phyloP scores from a whole-genome alignment of 2,888 invertebrate species.

The Eledona agricola region DNA sequence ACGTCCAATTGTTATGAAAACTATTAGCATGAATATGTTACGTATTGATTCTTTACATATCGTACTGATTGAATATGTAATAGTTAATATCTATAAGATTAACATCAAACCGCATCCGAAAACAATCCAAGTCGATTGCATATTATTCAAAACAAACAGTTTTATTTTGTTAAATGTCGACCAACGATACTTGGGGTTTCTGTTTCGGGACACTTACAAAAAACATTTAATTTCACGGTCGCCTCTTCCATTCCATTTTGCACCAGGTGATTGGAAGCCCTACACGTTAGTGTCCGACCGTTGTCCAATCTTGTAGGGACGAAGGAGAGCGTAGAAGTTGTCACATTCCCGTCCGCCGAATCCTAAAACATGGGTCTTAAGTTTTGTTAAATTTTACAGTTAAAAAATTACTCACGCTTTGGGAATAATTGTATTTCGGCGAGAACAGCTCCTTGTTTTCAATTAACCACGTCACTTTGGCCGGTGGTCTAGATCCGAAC shows the following conservation, averaged over 20 bases:
- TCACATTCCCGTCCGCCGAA: conserved; percentile 82
- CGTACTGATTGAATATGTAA: too few relatives aligned
- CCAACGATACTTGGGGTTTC: too few relatives aligned
- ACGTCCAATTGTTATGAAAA: too few relatives aligned
- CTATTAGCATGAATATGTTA: too few relatives aligned
- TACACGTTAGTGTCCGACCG: conserved; percentile 79
- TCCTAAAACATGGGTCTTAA: conserved; percentile 66
- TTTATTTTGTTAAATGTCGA: too few relatives aligned
- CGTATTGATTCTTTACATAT: too few relatives aligned
- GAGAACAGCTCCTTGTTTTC: conserved; percentile 71
- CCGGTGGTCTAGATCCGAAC: conserved; percentile 85
- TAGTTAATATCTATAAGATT: too few relatives aligned
- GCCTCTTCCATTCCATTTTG: conserved; percentile 79
- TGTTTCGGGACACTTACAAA: too few relatives aligned
- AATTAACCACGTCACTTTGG: conserved; percentile 87
- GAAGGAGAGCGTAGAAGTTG: conserved; percentile 78
- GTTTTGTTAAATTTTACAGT: not conserved
- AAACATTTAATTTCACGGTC: conserved; percentile 82
- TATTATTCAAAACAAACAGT: too few relatives aligned
- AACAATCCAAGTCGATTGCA: too few relatives aligned
- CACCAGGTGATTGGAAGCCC: conserved; percentile 80
- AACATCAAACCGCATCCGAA: too few relatives aligned
- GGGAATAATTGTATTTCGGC: conserved; percentile 62
- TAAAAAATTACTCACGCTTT: conserved; percentile 59
- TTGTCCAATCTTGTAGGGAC: conserved; percentile 81